Evolutionary conservation across 2,797 vertebrate genomes (phyloP).

Genomic region (Megalops cyprinoides): DNA sequence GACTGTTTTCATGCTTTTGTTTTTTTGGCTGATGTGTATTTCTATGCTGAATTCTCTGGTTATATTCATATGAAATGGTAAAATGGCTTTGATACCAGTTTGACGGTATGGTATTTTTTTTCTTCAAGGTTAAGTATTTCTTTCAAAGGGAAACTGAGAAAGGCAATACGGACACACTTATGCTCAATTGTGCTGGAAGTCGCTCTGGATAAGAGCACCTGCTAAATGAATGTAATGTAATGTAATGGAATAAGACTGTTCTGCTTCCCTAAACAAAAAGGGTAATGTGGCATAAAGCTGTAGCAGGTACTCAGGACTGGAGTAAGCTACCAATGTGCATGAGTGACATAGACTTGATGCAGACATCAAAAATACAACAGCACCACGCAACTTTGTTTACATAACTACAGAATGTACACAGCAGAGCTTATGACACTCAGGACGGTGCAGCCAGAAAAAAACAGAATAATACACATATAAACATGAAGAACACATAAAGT

Average conservation of each 20-base stretch:
- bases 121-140: too few relatives aligned
- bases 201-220: too few relatives aligned
- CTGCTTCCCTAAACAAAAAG: not conserved
- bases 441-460: not conserved
- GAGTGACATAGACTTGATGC: not conserved
- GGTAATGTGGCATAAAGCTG: not conserved
- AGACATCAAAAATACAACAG: not conserved
- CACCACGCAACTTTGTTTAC: not conserved
- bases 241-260: not conserved
- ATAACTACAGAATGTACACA: not conserved
- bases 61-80: too few relatives aligned
- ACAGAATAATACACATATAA: not conserved
- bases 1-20: not conserved
- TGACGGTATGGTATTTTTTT: not conserved
- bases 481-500: not conserved
- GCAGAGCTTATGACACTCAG: not conserved
- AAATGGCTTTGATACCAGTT: conserved; percentile 8
- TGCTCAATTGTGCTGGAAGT: too few relatives aligned
- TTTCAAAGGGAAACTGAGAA: not conserved
- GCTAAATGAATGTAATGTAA: too few relatives aligned
- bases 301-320: not conserved
- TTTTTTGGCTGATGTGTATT: not conserved
- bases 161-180: too few relatives aligned
- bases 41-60: not conserved
- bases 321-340: not conserved